A percentile compares a stretch with the other conserved stretches of the same genome.
Conservation (phyloP, 2,113 vertebrate genomes). For the Proterorhinus semilunaris region DNA sequence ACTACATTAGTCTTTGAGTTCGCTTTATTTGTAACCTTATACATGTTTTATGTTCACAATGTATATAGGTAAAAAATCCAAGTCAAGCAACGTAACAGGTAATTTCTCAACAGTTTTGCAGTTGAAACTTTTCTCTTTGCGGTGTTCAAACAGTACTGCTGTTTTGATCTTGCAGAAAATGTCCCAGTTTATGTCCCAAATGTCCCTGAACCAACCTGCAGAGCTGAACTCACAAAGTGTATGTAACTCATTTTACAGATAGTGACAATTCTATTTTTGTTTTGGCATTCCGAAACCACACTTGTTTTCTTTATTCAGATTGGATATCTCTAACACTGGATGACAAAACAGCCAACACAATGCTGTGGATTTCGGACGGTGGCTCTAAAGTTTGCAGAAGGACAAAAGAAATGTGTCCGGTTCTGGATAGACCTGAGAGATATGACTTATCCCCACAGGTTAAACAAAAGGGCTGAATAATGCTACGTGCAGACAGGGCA, state of each 20-base stretch:
- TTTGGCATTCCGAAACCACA: background rate
- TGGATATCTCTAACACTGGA: constrained; percentile 60
- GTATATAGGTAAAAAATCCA: constrained; percentile 25
- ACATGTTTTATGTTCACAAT: background rate
- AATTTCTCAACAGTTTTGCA: background rate
- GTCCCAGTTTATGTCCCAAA: constrained; percentile 40
- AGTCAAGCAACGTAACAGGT: constrained; percentile 31
- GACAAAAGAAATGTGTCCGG: constrained; percentile 58
- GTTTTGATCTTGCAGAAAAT: constrained; percentile 33
- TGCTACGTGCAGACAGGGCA: background rate
- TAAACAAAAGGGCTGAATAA: background rate
- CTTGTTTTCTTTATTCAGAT: constrained; percentile 29
- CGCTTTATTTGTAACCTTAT: background rate
- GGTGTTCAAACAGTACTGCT: background rate
- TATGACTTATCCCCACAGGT: constrained; percentile 66
- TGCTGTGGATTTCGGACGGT: constrained; percentile 58
- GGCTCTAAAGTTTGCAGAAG: constrained; percentile 48
- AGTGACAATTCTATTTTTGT: background rate
- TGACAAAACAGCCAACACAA: constrained; percentile 63
- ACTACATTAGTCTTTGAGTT: too few relatives aligned
- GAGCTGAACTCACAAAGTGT: constrained; percentile 60
- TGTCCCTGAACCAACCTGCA: constrained; percentile 55
- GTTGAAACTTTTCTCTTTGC: background rate
- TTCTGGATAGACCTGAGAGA: constrained; percentile 62
- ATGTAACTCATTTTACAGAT: background rate